A percentile compares a stretch with the other conserved stretches of the same genome.
Evolutionary conservation across 2,113 vertebrate genomes (phyloP).

Genomic region (Pardalotus punctatus): DNA sequence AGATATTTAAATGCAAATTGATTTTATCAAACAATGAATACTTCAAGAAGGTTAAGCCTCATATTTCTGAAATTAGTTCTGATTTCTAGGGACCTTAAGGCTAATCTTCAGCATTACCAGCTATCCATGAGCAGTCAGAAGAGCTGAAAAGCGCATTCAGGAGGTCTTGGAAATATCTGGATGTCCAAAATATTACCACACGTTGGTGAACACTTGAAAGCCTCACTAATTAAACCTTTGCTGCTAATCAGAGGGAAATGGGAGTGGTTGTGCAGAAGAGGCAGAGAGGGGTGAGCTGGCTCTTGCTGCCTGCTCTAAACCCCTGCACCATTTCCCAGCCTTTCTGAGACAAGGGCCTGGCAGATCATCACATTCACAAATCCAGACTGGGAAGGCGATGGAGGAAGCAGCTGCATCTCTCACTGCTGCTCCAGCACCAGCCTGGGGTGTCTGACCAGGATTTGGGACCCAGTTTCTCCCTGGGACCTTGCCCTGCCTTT

Average conservation of each 20-base stretch:
- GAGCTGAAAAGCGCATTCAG: not conserved
- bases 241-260: not conserved
- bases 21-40: conserved; percentile 13
- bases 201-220: not conserved
- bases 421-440: not conserved
- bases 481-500: not conserved
- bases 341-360: too few relatives aligned
- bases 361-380: not conserved
- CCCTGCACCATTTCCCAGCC: not conserved
- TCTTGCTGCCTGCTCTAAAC: fast-evolving
- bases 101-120: not conserved
- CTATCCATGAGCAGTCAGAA: not conserved
- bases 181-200: not conserved
- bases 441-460: not conserved
- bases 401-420: not conserved
- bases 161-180: not conserved
- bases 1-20: not conserved
- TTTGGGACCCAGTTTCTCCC: not conserved
- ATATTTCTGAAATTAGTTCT: not conserved
- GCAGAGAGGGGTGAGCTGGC: not conserved
- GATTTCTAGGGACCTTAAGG: not conserved
- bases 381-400: not conserved
- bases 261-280: not conserved
- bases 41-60: not conserved
- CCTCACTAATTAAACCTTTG: not conserved